Conservation (phyloP, 2,888 invertebrate genomes). For the Archaeoteleia sp. region DNA sequence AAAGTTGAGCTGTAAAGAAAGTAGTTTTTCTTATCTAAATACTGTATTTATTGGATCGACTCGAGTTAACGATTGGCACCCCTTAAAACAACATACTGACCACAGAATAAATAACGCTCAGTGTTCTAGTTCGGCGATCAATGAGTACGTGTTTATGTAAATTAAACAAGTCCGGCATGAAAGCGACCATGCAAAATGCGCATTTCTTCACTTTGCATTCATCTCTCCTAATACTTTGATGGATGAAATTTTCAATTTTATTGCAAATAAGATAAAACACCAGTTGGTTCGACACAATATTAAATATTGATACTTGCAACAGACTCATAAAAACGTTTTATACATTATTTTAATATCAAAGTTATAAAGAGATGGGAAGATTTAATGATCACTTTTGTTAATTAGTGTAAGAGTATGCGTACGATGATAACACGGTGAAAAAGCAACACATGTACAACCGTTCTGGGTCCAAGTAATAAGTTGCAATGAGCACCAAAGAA, state of each 20-base stretch:
- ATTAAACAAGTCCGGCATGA: conserved; percentile 67
- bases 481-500: conserved; percentile 49
- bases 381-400: no score
- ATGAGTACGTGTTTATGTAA: conserved; percentile 72
- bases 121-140: conserved; percentile 69
- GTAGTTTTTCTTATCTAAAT: conserved; percentile 36
- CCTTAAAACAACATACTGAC: conserved; percentile 56
- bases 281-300: no score
- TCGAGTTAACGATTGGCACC: conserved; percentile 51
- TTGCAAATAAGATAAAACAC: no score
- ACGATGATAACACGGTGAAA: no score
- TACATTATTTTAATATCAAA: no score
- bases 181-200: conserved; percentile 61
- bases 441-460: no score
- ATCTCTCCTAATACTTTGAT: conserved; percentile 46
- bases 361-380: no score
- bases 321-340: no score
- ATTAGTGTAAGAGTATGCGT: no score
- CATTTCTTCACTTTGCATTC: conserved; percentile 56
- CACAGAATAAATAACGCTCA: conserved; percentile 65
- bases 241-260: conserved; percentile 58
- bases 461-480: no score
- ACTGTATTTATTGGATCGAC: conserved; percentile 41
- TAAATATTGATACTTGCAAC: no score
- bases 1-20: conserved; percentile 12